phyloP scores from a whole-genome alignment of 2,888 invertebrate species.

The Cyrtodaria siliqua region DNA sequence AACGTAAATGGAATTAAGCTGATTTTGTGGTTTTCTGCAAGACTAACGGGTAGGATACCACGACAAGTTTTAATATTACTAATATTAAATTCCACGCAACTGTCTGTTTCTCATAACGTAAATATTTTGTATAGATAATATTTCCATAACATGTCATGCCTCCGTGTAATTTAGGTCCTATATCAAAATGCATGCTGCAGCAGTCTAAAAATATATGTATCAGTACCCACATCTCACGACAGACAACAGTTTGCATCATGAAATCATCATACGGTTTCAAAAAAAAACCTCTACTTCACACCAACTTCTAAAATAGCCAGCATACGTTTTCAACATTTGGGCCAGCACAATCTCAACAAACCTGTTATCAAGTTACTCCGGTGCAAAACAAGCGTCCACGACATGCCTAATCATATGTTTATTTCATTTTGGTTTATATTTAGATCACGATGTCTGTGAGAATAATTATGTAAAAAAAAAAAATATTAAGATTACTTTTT shows the following conservation, averaged over 20 bases:
- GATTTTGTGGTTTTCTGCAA: too few relatives aligned
- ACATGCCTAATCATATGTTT: slow-evolving; percentile 37
- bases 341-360: background rate
- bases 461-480: slow-evolving; percentile 35
- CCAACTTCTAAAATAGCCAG: background rate
- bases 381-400: background rate
- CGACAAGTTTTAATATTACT: too few relatives aligned
- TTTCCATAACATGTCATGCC: background rate
- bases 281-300: background rate
- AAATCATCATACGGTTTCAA: background rate
- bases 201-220: background rate
- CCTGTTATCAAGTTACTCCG: background rate
- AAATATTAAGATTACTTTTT: background rate
- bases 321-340: background rate
- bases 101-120: background rate
- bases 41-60: too few relatives aligned
- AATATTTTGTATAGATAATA: background rate
- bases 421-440: slow-evolving; percentile 51
- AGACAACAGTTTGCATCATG: background rate
- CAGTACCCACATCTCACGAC: background rate
- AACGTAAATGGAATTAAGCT: too few relatives aligned
- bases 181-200: background rate
- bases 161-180: background rate
- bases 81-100: too few relatives aligned
- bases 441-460: slow-evolving; percentile 34